A percentile compares a stretch with the other conserved stretches of the same genome.
Evolutionary conservation across 2,888 invertebrate species (phyloP).

Genomic region (Xestia rhomboidea): DNA sequence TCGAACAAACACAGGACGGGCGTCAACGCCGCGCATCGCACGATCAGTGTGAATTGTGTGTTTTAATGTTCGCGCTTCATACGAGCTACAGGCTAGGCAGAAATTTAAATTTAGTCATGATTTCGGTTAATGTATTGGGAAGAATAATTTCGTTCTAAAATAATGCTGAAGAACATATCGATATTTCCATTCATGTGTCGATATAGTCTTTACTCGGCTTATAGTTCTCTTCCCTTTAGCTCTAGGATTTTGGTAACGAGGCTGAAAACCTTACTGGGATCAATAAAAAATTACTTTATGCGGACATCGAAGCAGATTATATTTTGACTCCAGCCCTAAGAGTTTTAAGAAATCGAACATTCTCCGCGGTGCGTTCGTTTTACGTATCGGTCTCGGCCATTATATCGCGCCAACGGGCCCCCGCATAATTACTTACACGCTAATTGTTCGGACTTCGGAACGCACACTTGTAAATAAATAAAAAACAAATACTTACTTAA

Average conservation of each 20-base stretch:
- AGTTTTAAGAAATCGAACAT: constrained; percentile 64
- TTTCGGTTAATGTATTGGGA: not conserved
- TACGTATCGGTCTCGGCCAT: constrained; percentile 80
- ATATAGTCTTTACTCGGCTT: not conserved
- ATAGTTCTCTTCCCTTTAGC: not conserved
- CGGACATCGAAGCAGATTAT: constrained; percentile 15
- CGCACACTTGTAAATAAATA: constrained; percentile 60
- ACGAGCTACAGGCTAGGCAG: constrained; percentile 25
- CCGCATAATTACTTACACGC: constrained; percentile 82
- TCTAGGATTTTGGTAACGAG: not conserved
- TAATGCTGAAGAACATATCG: not conserved
- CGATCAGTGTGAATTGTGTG: constrained; percentile 67
- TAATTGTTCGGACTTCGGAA: constrained; percentile 81
- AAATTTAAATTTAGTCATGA: constrained; percentile 20
- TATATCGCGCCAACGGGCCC: constrained; percentile 77
- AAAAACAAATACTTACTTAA: constrained; percentile 48
- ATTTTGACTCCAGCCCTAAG: constrained; percentile 39
- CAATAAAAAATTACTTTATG: constrained; percentile 23
- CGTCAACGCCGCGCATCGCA: constrained; percentile 67
- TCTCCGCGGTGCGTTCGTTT: constrained; percentile 71
- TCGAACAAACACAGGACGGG: constrained; percentile 68
- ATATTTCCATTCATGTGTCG: not conserved
- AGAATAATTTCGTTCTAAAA: not conserved
- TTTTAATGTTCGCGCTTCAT: constrained; percentile 56
- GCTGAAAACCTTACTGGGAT: not conserved